Conservation (phyloP, 2,888 invertebrate species). For the Xylota segnis region DNA sequence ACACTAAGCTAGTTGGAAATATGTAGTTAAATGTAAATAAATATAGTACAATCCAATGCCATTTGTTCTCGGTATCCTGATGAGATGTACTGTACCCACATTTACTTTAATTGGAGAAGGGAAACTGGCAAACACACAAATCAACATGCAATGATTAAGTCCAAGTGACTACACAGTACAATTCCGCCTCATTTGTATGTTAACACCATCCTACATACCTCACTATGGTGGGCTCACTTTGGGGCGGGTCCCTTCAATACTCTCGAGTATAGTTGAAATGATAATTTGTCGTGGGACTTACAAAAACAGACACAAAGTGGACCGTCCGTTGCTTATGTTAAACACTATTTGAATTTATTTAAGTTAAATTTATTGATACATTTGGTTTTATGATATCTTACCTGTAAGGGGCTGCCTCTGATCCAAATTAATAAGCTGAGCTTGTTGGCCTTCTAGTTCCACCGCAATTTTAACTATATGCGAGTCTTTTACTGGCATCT, state of each 20-base stretch:
- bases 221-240: background rate
- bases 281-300: background rate
- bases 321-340: too few relatives aligned
- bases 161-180: too few relatives aligned
- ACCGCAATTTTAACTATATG: slow-evolving; percentile 96
- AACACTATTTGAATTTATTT: background rate
- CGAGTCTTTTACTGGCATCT: slow-evolving; percentile 93
- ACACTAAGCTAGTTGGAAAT: too few relatives aligned
- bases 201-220: background rate
- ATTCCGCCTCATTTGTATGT: too few relatives aligned
- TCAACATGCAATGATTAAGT: too few relatives aligned
- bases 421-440: slow-evolving; percentile 94
- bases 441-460: slow-evolving; percentile 90
- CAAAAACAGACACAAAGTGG: background rate
- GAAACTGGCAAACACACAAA: too few relatives aligned
- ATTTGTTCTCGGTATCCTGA: too few relatives aligned
- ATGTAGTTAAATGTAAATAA: too few relatives aligned
- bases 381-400: slow-evolving; percentile 73
- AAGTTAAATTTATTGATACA: background rate
- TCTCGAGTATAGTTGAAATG: too few relatives aligned
- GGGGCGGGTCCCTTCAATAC: background rate
- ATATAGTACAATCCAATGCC: too few relatives aligned
- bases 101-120: too few relatives aligned
- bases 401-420: slow-evolving; percentile 94
- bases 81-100: too few relatives aligned